Conservation (phyloP, 2,888 invertebrate genomes). For the Meliscaeva auricollis region DNA sequence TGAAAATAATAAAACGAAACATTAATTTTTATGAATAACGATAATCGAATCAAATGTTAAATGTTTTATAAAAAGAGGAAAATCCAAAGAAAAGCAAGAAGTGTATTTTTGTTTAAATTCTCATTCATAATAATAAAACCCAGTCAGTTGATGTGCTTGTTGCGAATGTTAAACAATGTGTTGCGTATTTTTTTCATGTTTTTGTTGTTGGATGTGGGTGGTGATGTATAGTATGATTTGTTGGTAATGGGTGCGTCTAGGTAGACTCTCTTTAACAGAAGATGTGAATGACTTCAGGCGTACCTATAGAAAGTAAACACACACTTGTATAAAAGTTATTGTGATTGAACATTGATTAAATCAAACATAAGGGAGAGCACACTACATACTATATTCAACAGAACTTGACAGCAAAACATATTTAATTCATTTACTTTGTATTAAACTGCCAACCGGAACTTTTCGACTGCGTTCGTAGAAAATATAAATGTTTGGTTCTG, state of each 20-base stretch:
- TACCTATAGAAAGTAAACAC: constrained; percentile 5
- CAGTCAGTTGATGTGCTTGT: neutral
- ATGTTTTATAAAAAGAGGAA: constrained; percentile 21
- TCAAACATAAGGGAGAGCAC: neutral
- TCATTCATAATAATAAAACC: neutral
- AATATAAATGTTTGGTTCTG: constrained; percentile 39
- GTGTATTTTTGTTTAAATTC: neutral
- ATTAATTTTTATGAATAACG: constrained; percentile 48
- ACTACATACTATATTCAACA: neutral
- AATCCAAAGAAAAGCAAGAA: neutral
- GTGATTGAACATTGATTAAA: constrained; percentile 11
- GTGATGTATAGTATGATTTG: neutral
- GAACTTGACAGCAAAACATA: constrained; percentile 18
- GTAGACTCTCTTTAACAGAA: neutral
- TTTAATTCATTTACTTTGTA: constrained; percentile 33
- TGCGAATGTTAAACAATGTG: neutral
- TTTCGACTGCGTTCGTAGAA: neutral
- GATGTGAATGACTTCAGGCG: constrained; percentile 30
- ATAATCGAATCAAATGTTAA: constrained; percentile 30
- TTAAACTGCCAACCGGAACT: constrained; percentile 51
- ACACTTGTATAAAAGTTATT: neutral
- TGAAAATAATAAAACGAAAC: constrained; percentile 42
- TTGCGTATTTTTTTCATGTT: neutral
- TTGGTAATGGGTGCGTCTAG: constrained; percentile 34
- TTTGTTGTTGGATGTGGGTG: neutral